Percentiles rank a stretch among this genome's conserved stretches.
These are phyloP conservation scores for Apus apus DNA, from an alignment of 2,113 vertebrate species.

Conservation along the genomic window DNA sequence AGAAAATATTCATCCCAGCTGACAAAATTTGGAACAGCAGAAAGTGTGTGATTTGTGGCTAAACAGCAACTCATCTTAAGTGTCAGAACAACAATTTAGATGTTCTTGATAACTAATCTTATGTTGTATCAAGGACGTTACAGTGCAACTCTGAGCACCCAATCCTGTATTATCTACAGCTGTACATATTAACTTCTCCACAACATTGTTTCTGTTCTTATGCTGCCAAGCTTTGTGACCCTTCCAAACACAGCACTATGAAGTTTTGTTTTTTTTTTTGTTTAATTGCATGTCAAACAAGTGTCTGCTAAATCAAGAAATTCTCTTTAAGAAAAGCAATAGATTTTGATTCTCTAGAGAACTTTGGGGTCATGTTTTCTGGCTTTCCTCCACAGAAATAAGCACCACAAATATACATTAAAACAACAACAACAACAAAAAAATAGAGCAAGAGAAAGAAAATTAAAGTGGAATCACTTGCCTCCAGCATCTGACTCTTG, in stretches of 20 bases:
- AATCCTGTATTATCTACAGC: not conserved
- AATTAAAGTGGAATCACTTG: slow-evolving; percentile 28
- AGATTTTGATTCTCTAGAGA: slow-evolving; percentile 1
- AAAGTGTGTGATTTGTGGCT: not conserved
- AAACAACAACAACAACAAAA: not conserved
- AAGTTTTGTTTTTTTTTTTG: not conserved
- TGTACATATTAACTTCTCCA: not conserved
- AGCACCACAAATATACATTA: slow-evolving; percentile 11
- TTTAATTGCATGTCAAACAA: not conserved
- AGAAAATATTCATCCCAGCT: not conserved
- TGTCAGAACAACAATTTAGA: not conserved
- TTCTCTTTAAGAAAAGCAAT: not conserved
- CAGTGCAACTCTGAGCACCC: not conserved
- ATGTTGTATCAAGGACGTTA: not conserved
- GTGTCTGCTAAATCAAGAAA: not conserved
- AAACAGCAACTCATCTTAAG: not conserved
- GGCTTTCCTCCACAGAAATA: not conserved
- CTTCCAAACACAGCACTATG: not conserved
- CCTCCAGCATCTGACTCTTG: slow-evolving; percentile 44
- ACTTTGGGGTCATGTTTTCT: not conserved
- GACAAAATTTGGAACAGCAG: not conserved
- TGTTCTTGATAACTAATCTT: slow-evolving; percentile 14
- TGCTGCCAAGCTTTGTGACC: not conserved
- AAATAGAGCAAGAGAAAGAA: not conserved
- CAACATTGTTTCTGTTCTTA: not conserved